These are phyloP conservation scores for Mus minutoides DNA, from an alignment of 2,797 vertebrate genomes.

Conservation along the genomic window DNA sequence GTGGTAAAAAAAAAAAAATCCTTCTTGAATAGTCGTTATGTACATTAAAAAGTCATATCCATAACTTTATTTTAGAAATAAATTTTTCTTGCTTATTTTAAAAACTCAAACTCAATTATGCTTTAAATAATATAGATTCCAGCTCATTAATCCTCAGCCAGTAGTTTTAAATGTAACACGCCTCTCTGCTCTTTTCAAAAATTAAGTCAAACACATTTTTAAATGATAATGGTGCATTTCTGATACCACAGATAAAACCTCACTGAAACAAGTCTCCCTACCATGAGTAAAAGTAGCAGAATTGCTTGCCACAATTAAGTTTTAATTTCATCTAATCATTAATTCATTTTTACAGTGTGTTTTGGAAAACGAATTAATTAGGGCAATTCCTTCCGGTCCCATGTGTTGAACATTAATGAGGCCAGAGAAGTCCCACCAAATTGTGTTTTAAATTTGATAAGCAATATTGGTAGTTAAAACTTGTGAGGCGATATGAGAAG, in stretches of 20 bases:
- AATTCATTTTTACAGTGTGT: constrained; percentile 59
- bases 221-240: constrained; percentile 54
- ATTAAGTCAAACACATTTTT: constrained; percentile 46
- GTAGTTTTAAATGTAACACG: constrained; percentile 13
- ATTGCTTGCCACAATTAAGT: constrained; percentile 60
- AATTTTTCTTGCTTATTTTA: constrained; percentile 4
- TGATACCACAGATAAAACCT: constrained; percentile 39
- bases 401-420: constrained; percentile 45
- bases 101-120: constrained; percentile 47
- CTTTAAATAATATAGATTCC: constrained; percentile 17
- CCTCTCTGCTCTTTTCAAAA: constrained; percentile 45
- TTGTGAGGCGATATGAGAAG: constrained; percentile 44
- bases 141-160: neutral
- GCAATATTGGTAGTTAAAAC: constrained; percentile 41
- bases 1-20: neutral
- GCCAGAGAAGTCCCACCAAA: constrained; percentile 63
- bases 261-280: constrained; percentile 34
- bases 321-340: constrained; percentile 73
- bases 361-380: constrained; percentile 79
- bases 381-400: constrained; percentile 68
- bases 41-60: neutral
- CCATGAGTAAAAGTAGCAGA: constrained; percentile 42
- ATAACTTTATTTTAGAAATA: neutral
- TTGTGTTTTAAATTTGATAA: constrained; percentile 69
- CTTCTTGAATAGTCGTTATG: neutral